These are phyloP conservation scores for Epinephelus cyanopodus DNA, from an alignment of 2,113 vertebrate species.

Conservation along the genomic window DNA sequence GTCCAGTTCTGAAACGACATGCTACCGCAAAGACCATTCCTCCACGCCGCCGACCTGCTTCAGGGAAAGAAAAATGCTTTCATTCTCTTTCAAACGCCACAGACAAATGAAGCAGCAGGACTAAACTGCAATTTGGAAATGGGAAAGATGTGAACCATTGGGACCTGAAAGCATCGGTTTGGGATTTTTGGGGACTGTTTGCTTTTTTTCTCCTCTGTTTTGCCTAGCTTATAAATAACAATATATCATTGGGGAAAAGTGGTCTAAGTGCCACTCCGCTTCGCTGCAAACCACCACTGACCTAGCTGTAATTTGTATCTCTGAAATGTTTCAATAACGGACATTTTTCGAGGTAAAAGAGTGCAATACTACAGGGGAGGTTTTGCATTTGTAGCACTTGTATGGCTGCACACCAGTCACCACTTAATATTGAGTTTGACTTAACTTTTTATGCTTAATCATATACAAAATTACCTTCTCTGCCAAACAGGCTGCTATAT, in stretches of 20 bases:
- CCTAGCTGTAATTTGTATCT: constrained; percentile 72
- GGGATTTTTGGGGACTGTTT: constrained; percentile 56
- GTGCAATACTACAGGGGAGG: constrained; percentile 30
- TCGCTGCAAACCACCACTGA: constrained; percentile 74
- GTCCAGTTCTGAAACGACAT: constrained; percentile 61
- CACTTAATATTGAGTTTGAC: constrained; percentile 32
- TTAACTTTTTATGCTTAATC: background rate
- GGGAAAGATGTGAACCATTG: constrained; percentile 62
- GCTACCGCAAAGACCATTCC: constrained; percentile 63
- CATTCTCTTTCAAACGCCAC: constrained; percentile 71
- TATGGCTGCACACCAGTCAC: constrained; percentile 17
- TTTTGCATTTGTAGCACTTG: constrained; percentile 16
- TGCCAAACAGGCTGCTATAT: background rate
- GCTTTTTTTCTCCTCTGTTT: constrained; percentile 55
- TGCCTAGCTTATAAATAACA: constrained; percentile 81
- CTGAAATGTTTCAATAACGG: constrained; percentile 65
- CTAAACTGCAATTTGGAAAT: constrained; percentile 75
- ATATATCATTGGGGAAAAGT: constrained; percentile 76
- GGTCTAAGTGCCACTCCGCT: constrained; percentile 64
- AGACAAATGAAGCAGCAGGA: constrained; percentile 63
- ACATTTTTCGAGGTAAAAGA: constrained; percentile 62
- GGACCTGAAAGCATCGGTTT: constrained; percentile 64
- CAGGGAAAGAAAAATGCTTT: constrained; percentile 70
- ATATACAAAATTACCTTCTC: background rate
- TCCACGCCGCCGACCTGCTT: constrained; percentile 64